phyloP scores from a whole-genome alignment of 2,797 vertebrate species.

The Acanthiza pusilla region DNA sequence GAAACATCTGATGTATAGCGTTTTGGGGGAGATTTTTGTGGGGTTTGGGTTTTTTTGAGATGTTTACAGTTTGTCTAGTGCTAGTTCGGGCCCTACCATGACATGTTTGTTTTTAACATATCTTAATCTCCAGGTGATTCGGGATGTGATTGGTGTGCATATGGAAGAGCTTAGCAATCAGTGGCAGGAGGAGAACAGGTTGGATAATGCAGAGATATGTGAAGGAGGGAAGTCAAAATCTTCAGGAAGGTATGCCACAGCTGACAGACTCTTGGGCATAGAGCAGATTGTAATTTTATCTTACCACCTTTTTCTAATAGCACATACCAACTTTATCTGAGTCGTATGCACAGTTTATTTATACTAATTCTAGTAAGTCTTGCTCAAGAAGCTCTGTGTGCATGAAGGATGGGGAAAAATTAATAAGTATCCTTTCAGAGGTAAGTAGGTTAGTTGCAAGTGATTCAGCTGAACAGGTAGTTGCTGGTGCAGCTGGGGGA shows the following conservation, averaged over 20 bases:
- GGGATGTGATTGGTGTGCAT: slow-evolving; percentile 94
- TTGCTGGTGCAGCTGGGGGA: not conserved
- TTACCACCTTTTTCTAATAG: not conserved
- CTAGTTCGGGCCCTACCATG: not conserved
- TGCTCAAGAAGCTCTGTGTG: not conserved
- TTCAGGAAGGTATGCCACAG: slow-evolving; percentile 50
- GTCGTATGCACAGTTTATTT: not conserved
- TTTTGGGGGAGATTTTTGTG: not conserved
- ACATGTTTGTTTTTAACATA: not conserved
- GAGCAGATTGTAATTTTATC: not conserved
- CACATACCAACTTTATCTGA: not conserved
- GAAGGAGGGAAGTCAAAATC: slow-evolving; percentile 59
- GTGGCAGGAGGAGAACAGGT: slow-evolving; percentile 80
- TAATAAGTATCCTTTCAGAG: not conserved
- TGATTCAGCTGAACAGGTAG: not conserved
- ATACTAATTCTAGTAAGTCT: not conserved
- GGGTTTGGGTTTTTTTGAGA: not conserved
- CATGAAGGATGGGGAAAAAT: not conserved
- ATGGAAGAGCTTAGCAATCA: slow-evolving; percentile 86
- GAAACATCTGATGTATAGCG: not conserved
- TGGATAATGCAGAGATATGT: slow-evolving; percentile 59
- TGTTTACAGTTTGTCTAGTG: not conserved
- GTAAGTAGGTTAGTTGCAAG: not conserved
- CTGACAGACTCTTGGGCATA: not conserved
- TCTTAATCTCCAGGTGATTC: slow-evolving; percentile 82